Conservation (phyloP, 2,797 vertebrate species). For the Staurois parvus region DNA sequence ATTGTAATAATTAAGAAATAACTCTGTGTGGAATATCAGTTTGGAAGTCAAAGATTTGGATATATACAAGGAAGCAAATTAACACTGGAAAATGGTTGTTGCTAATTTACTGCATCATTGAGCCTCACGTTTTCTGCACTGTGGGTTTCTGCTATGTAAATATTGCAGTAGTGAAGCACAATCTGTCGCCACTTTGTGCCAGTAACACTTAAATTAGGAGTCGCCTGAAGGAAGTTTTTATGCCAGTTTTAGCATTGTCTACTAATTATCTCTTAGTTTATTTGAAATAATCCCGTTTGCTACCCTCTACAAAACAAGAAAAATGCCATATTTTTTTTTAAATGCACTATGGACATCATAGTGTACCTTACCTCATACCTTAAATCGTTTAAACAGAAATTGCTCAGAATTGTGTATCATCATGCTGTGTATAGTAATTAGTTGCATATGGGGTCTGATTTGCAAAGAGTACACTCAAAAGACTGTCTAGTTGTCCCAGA, state of each 20-base stretch:
- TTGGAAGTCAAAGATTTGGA: conserved; percentile 80
- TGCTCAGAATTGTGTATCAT: conserved; percentile 52
- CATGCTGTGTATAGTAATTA: conserved; percentile 60
- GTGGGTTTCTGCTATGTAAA: conserved; percentile 93
- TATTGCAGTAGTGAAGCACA: conserved; percentile 90
- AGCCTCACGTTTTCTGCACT: conserved; percentile 93
- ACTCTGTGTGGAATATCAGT: conserved; percentile 57
- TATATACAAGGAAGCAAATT: conserved; percentile 85
- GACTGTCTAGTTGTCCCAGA: conserved; percentile 34
- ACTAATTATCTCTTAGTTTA: conserved; percentile 89
- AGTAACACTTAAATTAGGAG: conserved; percentile 94
- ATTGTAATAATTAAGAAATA: conserved; percentile 59
- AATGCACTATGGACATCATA: conserved; percentile 67
- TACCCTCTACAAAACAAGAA: conserved; percentile 60
- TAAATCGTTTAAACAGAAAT: conserved; percentile 61
- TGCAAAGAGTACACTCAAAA: conserved; percentile 55
- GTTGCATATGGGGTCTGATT: conserved; percentile 61
- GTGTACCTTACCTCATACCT: conserved; percentile 53
- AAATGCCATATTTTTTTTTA: conserved; percentile 67
- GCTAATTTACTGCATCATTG: conserved; percentile 99
- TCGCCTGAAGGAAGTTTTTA: conserved; percentile 92
- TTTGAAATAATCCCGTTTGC: conserved; percentile 81
- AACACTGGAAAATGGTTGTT: conserved; percentile 93
- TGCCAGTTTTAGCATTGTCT: conserved; percentile 80
- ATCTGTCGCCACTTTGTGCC: conserved; percentile 96